These are phyloP conservation scores for Apteryx mantelli DNA, from an alignment of 2,113 vertebrate genomes.

Conservation along the genomic window DNA sequence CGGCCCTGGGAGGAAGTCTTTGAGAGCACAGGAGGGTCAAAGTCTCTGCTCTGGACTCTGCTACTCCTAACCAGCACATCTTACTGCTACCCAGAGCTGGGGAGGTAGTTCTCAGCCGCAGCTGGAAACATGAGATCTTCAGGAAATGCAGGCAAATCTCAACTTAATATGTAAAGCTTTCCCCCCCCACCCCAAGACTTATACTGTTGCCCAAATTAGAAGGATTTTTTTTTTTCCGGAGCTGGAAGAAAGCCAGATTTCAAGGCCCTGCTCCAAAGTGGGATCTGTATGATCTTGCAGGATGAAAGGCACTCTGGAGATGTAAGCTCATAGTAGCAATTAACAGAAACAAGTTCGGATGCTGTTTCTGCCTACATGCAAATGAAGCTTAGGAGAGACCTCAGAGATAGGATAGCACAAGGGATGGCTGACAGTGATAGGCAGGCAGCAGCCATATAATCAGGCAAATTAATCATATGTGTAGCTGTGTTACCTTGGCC, in stretches of 20 bases:
- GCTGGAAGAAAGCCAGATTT: constrained; percentile 25
- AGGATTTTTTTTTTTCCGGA: background rate
- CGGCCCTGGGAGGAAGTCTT: background rate
- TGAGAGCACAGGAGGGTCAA: background rate
- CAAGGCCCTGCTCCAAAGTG: background rate
- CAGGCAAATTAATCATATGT: background rate
- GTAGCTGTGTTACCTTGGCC: background rate
- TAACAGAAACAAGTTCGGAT: background rate
- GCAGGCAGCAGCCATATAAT: constrained; percentile 2
- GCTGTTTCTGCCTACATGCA: constrained; percentile 27
- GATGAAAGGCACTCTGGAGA: constrained; percentile 58
- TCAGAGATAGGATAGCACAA: background rate
- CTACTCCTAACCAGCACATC: background rate
- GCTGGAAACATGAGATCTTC: background rate
- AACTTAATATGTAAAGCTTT: background rate
- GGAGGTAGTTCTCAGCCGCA: background rate
- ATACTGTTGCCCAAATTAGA: background rate
- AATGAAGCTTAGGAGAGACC: background rate
- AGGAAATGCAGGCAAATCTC: background rate
- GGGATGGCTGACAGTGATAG: background rate
- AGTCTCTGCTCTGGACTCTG: background rate
- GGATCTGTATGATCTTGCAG: constrained; percentile 14
- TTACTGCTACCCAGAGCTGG: background rate
- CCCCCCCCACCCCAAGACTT: background rate
- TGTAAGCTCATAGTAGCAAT: constrained; percentile 49